Evolutionary conservation across 2,888 invertebrate genomes (phyloP).

Genomic region (Patella caerulea): DNA sequence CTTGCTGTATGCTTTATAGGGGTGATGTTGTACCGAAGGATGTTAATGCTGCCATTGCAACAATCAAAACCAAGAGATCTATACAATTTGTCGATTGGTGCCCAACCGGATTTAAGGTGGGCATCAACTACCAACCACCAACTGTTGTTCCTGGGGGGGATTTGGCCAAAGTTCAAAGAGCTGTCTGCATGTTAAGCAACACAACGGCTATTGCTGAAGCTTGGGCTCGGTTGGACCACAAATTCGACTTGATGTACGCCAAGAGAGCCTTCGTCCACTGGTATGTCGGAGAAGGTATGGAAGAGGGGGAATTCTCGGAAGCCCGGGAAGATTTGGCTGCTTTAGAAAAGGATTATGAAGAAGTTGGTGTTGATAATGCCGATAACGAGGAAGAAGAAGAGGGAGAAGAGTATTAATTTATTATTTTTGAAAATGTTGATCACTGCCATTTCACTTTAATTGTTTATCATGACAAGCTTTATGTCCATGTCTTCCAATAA

Average conservation of each 20-base stretch:
- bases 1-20: not conserved
- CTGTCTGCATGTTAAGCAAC: conserved; percentile 2
- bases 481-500: too few species aligned
- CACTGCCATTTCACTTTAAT: too few species aligned
- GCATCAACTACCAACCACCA: conserved; percentile 8
- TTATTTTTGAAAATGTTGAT: too few species aligned
- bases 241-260: conserved; percentile 1
- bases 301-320: conserved; percentile 6
- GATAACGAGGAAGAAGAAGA: conserved; percentile 3
- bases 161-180: conserved; percentile 4
- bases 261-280: conserved; percentile 5
- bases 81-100: conserved; percentile 8
- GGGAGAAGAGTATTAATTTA: not conserved
- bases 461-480: too few species aligned
- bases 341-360: conserved; percentile 3
- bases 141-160: conserved; percentile 3
- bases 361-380: conserved; percentile 6
- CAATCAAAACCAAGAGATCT: conserved; percentile 7
- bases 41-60: conserved; percentile 4
- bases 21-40: not conserved
- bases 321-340: conserved; percentile 5
- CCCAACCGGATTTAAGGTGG: not conserved
- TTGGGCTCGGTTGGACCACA: not conserved
- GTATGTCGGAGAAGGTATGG: conserved; percentile 2
- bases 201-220: conserved; percentile 4